Base-by-base conservation (phyloP, 2,888 invertebrate species). In the Morpho helenor region DNA sequence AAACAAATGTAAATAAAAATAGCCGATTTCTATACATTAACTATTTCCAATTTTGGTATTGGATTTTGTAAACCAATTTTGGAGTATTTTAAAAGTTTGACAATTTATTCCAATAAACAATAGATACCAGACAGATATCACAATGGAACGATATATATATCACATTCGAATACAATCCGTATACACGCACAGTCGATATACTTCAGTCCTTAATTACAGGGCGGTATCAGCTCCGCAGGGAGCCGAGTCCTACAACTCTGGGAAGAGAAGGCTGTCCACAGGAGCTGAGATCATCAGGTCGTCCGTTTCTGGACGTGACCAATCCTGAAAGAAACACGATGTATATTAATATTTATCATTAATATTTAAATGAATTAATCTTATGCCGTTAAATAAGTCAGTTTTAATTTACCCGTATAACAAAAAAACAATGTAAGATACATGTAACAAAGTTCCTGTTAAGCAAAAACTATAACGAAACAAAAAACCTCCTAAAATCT, bases 251-350 rank as follows among this genome's bases (percentile, higher is more conserved):
- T 89, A 90, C 56, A 88, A 85, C 66, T 90, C 89, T 0, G 83
- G 74, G 75, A 74, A 79, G 44, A 89, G 64, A 10, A 90, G 74
- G 65, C 84, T 87, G 61, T 90, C 89, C 1, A 86, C 85, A 0
- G 89, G 87, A 9, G 82, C 83, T 0, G 80, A 73, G 1, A 83
- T 82, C 0, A 79, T 82, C 83, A 88, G 75, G 64, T 88, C 87
- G 44, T 82, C 85, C 63, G 72, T 66, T 57, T 86, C 85, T 0
- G 79, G 75, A 0, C 79, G 78, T 0, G 89, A 88, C 89, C 89
- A 90, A 62, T 90, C 89, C 87, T 88, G 72, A 1, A 55, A 55
- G 10, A 54, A 56, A n/a, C 31, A 31, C 31, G 31, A 31, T 16
- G 16, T 16, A 16, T 16, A 16, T 16, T 16, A 16, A 16, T 16